Evolutionary conservation across 1,140 invertebrate species (phyloP), one percentile per base, ranked within the genome.

Genomic region (Epicauta chinensis): DNA sequence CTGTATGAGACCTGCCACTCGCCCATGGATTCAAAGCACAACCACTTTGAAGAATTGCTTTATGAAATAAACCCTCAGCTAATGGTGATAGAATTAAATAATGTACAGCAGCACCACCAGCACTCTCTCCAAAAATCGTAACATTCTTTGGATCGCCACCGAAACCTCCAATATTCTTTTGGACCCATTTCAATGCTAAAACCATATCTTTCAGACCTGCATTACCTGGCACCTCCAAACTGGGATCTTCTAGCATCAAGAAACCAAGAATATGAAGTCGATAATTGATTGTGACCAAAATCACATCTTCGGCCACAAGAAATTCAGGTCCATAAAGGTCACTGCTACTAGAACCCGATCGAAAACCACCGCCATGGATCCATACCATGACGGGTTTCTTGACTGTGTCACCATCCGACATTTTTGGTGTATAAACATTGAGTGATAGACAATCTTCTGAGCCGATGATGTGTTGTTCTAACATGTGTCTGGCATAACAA

Each of bases 361-460:
- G 71, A 45, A 66, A 76, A 2, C 64, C 73, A 3, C 75, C 75
- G 0, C 75, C 75, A 57, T 73, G 74, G 23, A 77, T 71, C 58
- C 66, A 77, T 3, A 77, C 68, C 67, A 77, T 73, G 1, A 47
- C 45, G 2, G 45, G 45, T 38, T 47, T 47, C 11, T 29, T 12
- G 14, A 9, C 29, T 37, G 9, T 23, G 10, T 46, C 16, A 1
- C 9, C 16, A 16, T 39, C n/a, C n/a, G 16, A 23, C 16, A 51
- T 50, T 17, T 40, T 37, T 23, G 77, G 80, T 2, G 81, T 79
- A 65, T 79, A 88, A 0, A 89, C 75, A 60, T 89, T 89, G 0
- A 89, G 64, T 62, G 80, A 84, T 0, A 89, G 74, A 62, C 87
- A 89, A 66, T 89, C 84, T 65, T 89, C 86, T 4, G 43, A 51